Base-by-base conservation (phyloP, 1,140 invertebrate genomes). In the Solenopsis fugax region DNA sequence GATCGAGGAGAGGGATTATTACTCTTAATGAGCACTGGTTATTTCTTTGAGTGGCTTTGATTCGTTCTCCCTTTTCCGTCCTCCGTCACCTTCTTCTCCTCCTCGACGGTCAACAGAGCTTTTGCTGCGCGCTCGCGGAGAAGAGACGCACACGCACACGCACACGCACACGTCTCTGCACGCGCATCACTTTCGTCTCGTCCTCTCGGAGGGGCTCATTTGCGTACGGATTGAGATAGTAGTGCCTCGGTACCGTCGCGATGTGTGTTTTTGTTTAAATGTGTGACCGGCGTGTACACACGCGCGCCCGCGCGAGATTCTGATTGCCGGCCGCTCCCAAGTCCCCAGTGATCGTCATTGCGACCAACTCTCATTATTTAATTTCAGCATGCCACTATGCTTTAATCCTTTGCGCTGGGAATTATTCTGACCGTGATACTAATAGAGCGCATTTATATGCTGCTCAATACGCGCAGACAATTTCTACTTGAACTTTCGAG, bases 161-260 rank as follows among this genome's bases (percentile, higher is more conserved):
- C 60, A 67, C 86, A 34, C 60, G 18, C 54, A n/a, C 56, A 4
- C 37, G 48, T 41, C 2, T 10, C 60, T 89, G 89, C 89, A 84
- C 89, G 87, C 89, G 89, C 88, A 86, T 89, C 85, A 85, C 92
- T 92, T 90, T 91, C 85, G 89, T 92, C 89, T 86, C 65, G 78
- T 92, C 91, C 90, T 91, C 91, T 91, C 86, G 78, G 91, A 90
- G 85, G 88, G 92, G 91, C 93, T 94, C 93, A 95, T 95, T 95
- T 95, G 93, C 94, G 93, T 94, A 94, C 92, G 93, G 93, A 94
- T 95, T 95, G 93, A 94, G 94, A 94, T 95, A 93, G 93, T 94
- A 94, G 91, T 93, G 89, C 93, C 93, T 92, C 78, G 89, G 89
- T 90, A 90, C 92, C 89, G 92, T 88, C 90, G 88, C 91, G 85